Base-by-base conservation (phyloP, 92 coral and sea anemone genomes). In the Pocillopora grandis region DNA sequence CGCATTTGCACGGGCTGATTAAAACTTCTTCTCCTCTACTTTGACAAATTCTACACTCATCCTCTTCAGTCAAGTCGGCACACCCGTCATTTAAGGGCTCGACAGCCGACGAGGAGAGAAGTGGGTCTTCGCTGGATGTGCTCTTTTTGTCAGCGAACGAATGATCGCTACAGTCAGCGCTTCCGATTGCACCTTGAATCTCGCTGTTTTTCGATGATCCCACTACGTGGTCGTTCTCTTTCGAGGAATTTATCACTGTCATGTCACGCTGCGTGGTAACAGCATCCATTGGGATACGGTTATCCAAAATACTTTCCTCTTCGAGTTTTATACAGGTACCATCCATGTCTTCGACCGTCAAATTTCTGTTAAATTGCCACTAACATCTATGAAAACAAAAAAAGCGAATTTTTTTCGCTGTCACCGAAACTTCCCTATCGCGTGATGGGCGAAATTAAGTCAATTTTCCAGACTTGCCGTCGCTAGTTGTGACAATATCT, bases 11-110 rank as follows among this genome's bases (percentile, higher is more conserved):
- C 0, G 99, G 99, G 23, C 97, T 97, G 11, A 97, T 83, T 27
- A 97, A 73, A 10, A 74, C 87, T 27, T 97, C 98, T 2, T 93
- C 97, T 56, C 92, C 99, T 0, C 61, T 42, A 16, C 87, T 85
- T 21, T 92, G 94, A 48, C 99, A 97, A 72, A 97, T 97, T 4
- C 99, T 91, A 69, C 99, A 97, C 81, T 97, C 99, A 11, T 85
- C 58, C 20, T 88, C 87, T 59, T 27, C 73, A 56, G 17, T 63
- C 17, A 21, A 9, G 14, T 62, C 27, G 58, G 14, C 1, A 18
- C 86, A 72, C 70, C 52, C 72, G 10, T 52, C 75, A 64, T 21
- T 21, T 23, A 19, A 16, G 15, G 15, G 62, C 52, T 3, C 13
- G n/a, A 42, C 68, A 37, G 59, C 35, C 63, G 17, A 20, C 20